Evolutionary conservation across 2,797 vertebrate genomes (phyloP).

Genomic region (Pseudocheirus occidentalis): DNA sequence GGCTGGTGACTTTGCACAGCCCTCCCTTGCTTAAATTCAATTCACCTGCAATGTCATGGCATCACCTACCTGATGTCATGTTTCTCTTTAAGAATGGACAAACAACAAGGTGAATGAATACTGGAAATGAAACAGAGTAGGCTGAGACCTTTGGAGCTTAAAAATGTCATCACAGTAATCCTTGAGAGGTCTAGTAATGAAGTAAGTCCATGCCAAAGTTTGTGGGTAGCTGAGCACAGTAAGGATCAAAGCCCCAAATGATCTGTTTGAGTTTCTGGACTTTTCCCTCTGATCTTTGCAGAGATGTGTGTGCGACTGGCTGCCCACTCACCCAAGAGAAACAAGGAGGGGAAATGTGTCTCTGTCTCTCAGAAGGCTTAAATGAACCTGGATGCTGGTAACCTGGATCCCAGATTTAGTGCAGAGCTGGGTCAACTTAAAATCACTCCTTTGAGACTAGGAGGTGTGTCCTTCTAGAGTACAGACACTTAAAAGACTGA

Average conservation of each 20-base stretch:
- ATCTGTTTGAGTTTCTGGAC: not conserved
- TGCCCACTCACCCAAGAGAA: not conserved
- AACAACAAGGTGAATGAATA: not conserved
- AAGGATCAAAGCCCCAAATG: not conserved
- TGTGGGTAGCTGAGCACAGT: not conserved
- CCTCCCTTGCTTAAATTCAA: no score
- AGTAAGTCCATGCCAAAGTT: not conserved
- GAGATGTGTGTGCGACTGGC: not conserved
- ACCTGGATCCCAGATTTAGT: not conserved
- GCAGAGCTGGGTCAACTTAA: not conserved
- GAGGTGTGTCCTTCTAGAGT: not conserved
- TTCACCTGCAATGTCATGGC: no score
- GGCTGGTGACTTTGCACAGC: no score
- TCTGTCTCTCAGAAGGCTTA: not conserved
- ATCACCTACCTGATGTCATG: no score
- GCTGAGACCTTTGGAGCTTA: not conserved
- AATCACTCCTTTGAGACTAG: not conserved
- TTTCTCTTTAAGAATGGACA: no score
- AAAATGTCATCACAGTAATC: not conserved
- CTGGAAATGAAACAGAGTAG: not conserved
- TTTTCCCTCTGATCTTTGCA: not conserved
- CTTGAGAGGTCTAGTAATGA: not conserved
- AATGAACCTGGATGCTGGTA: not conserved
- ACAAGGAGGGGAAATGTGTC: not conserved
- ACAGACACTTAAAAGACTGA: not conserved